A percentile compares a stretch with the other conserved stretches of the same genome.
Conservation (phyloP, 2,888 invertebrate genomes). For the Orthosia incerta region DNA sequence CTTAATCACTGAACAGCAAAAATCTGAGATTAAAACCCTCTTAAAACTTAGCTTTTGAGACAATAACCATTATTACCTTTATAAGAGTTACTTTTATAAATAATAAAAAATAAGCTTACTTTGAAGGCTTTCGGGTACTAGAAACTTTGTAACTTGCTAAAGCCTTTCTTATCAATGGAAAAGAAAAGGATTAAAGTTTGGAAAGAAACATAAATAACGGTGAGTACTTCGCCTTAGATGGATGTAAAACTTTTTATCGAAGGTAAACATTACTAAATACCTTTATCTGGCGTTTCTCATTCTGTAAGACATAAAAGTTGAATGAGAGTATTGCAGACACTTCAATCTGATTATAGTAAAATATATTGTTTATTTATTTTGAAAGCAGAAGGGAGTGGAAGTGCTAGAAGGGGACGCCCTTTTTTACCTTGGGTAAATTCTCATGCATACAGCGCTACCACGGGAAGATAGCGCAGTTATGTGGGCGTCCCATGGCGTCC, state of each 20-base stretch:
- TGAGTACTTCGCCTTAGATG: slow-evolving; percentile 69
- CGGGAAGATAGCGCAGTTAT: too few species aligned
- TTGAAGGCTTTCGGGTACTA: slow-evolving; percentile 61
- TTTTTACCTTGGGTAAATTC: too few species aligned
- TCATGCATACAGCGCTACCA: too few species aligned
- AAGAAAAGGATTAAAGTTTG: slow-evolving; percentile 76
- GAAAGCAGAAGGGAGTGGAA: too few species aligned
- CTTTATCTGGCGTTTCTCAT: slow-evolving; percentile 51
- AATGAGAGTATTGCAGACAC: slow-evolving; percentile 18
- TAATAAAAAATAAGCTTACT: slow-evolving; percentile 66
- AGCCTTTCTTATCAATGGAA: slow-evolving; percentile 74
- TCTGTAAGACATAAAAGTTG: slow-evolving; percentile 17
- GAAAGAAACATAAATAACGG: slow-evolving; percentile 78
- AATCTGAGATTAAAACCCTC: slow-evolving; percentile 49
- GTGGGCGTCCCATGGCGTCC: too few species aligned
- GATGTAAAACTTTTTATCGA: slow-evolving; percentile 77
- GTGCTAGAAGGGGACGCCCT: too few species aligned
- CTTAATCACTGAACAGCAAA: slow-evolving; percentile 48
- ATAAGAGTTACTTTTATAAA: slow-evolving; percentile 56
- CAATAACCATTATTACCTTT: slow-evolving; percentile 53
- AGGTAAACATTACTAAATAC: slow-evolving; percentile 73
- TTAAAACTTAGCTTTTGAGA: slow-evolving; percentile 56
- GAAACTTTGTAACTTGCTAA: slow-evolving; percentile 67
- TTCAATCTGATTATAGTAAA: slow-evolving; percentile 15
- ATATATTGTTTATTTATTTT: neutral